Conservation (phyloP, 2,797 vertebrate species). For the Crenichthys baileyi region DNA sequence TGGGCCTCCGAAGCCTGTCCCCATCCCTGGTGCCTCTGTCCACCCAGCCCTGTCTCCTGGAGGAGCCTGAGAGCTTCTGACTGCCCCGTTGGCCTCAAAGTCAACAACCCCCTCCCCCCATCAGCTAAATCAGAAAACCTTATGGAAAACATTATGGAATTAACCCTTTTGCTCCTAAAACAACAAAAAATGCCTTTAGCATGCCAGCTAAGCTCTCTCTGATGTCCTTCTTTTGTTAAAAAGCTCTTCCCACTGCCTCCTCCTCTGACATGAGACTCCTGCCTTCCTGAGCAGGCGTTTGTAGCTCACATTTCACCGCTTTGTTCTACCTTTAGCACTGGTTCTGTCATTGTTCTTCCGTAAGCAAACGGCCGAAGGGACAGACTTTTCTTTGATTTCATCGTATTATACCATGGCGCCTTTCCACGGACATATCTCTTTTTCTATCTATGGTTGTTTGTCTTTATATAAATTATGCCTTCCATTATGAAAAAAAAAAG, state of each 20-base stretch:
- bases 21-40: slow-evolving; percentile 88
- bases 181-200: slow-evolving; percentile 71
- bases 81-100: slow-evolving; percentile 13
- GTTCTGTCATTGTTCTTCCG: slow-evolving; percentile 55
- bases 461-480: slow-evolving; percentile 77
- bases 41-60: slow-evolving; percentile 88
- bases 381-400: slow-evolving; percentile 69
- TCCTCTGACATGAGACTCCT: slow-evolving; percentile 38
- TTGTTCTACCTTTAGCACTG: slow-evolving; percentile 67
- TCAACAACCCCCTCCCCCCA: background rate
- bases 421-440: slow-evolving; percentile 81
- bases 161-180: slow-evolving; percentile 52
- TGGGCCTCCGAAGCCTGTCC: slow-evolving; percentile 88
- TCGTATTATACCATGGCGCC: slow-evolving; percentile 81
- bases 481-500: slow-evolving; percentile 59
- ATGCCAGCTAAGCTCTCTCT: slow-evolving; percentile 76
- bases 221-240: slow-evolving; percentile 73
- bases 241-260: slow-evolving; percentile 77
- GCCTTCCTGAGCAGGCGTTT: slow-evolving; percentile 36
- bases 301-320: slow-evolving; percentile 69
- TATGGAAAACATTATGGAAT: slow-evolving; percentile 52
- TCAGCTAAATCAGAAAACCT: slow-evolving; percentile 43
- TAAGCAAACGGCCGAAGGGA: slow-evolving; percentile 50
- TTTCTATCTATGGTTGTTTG: slow-evolving; percentile 75
- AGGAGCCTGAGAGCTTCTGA: slow-evolving; percentile 93